phyloP scores from a whole-genome alignment of 2,888 invertebrate genomes.

The Mellilla xanthometata region DNA sequence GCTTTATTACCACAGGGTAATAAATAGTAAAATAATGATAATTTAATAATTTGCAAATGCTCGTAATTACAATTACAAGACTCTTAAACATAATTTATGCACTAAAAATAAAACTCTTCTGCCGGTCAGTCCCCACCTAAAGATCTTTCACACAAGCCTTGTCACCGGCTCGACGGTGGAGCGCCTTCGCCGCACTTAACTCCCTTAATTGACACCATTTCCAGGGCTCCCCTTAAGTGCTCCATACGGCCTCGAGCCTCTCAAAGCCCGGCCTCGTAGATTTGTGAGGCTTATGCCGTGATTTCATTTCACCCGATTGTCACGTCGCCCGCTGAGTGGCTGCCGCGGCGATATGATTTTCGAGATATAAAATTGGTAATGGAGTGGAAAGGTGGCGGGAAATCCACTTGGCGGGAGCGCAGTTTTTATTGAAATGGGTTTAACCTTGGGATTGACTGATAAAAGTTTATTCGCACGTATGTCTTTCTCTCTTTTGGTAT shows the following conservation, averaged over 20 bases:
- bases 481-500: constrained; percentile 21
- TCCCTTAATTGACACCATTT: constrained; percentile 80
- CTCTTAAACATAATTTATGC: too few relatives aligned
- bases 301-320: constrained; percentile 77
- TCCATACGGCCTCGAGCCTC: constrained; percentile 44
- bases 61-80: too few relatives aligned
- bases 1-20: too few relatives aligned
- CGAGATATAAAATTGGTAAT: constrained; percentile 78
- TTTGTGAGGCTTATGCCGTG: constrained; percentile 78
- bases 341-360: constrained; percentile 68
- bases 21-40: too few relatives aligned
- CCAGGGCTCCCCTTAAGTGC: constrained; percentile 71
- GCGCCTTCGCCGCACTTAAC: constrained; percentile 67
- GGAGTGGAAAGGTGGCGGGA: constrained; percentile 68
- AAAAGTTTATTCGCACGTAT: constrained; percentile 22
- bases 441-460: constrained; percentile 34
- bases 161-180: constrained; percentile 26
- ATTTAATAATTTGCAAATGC: too few relatives aligned
- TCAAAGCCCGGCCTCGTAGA: constrained; percentile 61
- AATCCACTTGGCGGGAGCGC: constrained; percentile 47
- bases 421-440: constrained; percentile 48
- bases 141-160: too few relatives aligned
- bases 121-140: constrained; percentile 27
- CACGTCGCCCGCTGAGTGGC: constrained; percentile 73
- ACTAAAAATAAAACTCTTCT: constrained; percentile 17